Percentiles rank a stretch among this genome's conserved stretches.
Conservation (phyloP, 2,888 invertebrate genomes). For the Ochropacha duplaris region DNA sequence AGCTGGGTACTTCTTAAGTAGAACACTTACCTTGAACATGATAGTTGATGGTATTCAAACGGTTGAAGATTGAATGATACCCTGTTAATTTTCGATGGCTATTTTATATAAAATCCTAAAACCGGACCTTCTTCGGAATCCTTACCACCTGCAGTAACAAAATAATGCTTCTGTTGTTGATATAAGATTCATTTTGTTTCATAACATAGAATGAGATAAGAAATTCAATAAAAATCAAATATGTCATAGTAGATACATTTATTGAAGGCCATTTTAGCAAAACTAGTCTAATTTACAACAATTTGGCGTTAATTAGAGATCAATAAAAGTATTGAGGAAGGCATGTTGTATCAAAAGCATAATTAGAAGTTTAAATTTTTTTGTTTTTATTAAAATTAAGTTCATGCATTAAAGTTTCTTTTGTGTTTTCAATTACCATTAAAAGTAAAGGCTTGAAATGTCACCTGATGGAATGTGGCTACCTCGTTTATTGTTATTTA, state of each 20-base stretch:
- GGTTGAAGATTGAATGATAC: conserved; percentile 32
- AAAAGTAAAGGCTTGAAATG: too few species aligned
- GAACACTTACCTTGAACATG: conserved; percentile 37
- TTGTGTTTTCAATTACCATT: too few species aligned
- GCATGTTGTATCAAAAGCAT: neutral
- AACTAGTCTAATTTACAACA: conserved; percentile 29
- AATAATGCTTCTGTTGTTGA: conserved; percentile 22
- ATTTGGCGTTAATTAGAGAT: conserved; percentile 11
- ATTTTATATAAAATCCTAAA: conserved; percentile 32
- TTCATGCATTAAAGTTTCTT: too few species aligned
- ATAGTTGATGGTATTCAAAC: conserved; percentile 27
- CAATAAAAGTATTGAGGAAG: conserved; percentile 15
- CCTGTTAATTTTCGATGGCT: conserved; percentile 20
- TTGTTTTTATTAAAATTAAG: neutral
- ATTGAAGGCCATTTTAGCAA: conserved; percentile 27
- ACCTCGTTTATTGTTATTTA: too few species aligned
- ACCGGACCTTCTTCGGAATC: conserved; percentile 34
- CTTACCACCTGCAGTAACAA: conserved; percentile 12
- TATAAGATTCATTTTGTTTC: conserved; percentile 30
- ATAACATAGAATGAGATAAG: conserved; percentile 15
- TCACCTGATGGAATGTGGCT: too few species aligned
- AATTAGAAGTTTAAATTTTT: neutral
- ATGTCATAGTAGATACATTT: conserved; percentile 23
- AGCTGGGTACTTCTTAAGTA: too few species aligned
- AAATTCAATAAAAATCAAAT: conserved; percentile 36